These are phyloP conservation scores for Melitaea cinxia DNA, from an alignment of 1,140 invertebrate species.

Conservation along the genomic window DNA sequence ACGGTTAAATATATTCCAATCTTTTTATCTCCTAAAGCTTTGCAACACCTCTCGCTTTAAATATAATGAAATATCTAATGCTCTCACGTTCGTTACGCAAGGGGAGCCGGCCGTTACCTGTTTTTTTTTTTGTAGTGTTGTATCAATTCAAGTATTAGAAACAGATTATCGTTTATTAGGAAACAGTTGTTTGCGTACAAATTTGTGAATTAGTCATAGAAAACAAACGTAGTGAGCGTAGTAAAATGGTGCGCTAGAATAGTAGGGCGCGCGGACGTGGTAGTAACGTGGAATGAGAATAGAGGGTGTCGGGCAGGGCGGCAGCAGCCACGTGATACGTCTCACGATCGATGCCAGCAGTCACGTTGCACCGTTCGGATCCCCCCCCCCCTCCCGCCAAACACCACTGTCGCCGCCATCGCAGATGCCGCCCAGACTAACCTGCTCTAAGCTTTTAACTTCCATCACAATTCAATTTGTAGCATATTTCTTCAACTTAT, in stretches of 20 bases:
- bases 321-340: constrained; percentile 27
- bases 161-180: not conserved
- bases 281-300: constrained; percentile 2
- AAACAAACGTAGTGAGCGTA: constrained; percentile 22
- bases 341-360: constrained; percentile 35
- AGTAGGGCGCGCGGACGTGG: constrained; percentile 6
- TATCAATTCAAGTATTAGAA: not conserved
- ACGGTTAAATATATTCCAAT: constrained; percentile 32
- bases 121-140: not conserved
- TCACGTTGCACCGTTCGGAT: constrained; percentile 20
- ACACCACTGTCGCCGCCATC: not conserved
- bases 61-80: constrained; percentile 26
- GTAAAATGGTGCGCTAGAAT: constrained; percentile 9
- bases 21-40: constrained; percentile 16
- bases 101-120: constrained; percentile 18
- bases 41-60: constrained; percentile 14
- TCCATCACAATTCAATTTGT: constrained; percentile 26
- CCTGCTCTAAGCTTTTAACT: constrained; percentile 12
- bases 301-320: constrained; percentile 4
- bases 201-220: constrained; percentile 21
- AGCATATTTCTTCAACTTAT: constrained; percentile 4
- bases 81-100: constrained; percentile 26
- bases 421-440: not conserved
- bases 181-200: not conserved
- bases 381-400: constrained; percentile 6